Percentiles rank a stretch among this genome's conserved stretches.
Conservation (phyloP, 2,888 invertebrate species). For the Deroplatys truncata region DNA sequence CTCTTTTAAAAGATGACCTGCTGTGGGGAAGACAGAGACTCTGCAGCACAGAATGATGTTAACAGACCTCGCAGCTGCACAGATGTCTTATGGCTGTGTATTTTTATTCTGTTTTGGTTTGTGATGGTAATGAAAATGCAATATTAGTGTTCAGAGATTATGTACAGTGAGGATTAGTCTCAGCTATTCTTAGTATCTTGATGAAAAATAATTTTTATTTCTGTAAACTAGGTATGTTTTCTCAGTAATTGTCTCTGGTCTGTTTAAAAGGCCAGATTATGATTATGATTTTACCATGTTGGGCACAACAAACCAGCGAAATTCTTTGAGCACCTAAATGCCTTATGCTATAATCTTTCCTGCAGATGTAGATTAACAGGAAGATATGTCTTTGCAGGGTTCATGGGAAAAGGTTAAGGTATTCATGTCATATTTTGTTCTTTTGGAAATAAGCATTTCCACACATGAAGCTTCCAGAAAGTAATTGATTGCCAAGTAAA, state of each 20-base stretch:
- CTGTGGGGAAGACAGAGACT: constrained; percentile 41
- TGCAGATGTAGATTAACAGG: too few species aligned
- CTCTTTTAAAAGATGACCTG: constrained; percentile 29
- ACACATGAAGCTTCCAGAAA: too few species aligned
- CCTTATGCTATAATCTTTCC: too few species aligned
- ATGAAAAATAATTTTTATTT: neutral
- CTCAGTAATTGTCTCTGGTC: neutral
- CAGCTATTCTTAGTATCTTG: neutral
- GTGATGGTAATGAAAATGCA: constrained; percentile 63
- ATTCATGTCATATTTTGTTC: too few species aligned
- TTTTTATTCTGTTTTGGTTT: constrained; percentile 78
- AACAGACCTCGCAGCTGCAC: constrained; percentile 68
- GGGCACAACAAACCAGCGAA: too few species aligned
- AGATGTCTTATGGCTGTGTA: constrained; percentile 74
- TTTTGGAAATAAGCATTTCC: too few species aligned
- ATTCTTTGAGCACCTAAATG: too few species aligned
- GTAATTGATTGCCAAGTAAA: too few species aligned
- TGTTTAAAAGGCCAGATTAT: neutral
- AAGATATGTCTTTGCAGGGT: too few species aligned
- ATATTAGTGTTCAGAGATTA: neutral
- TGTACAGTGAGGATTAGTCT: neutral
- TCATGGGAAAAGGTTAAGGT: too few species aligned
- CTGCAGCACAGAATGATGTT: constrained; percentile 31
- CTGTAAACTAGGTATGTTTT: neutral
- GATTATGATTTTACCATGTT: too few species aligned